Conservation (phyloP, 2,113 vertebrate genomes). For the Aptenodytes forsteri region DNA sequence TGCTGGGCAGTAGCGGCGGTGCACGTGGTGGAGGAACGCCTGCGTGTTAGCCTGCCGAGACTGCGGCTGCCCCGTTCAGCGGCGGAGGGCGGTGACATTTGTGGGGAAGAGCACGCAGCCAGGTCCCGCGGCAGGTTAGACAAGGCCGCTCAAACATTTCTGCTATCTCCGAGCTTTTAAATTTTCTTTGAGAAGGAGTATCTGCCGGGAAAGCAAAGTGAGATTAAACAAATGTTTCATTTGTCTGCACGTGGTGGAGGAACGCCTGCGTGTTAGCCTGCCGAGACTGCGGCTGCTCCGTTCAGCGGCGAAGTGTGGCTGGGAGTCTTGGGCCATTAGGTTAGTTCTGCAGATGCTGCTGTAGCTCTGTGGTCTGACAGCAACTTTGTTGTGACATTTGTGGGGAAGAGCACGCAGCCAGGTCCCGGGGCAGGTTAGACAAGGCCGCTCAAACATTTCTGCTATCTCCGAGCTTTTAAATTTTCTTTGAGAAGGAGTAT, state of each 20-base stretch:
- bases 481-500: background rate
- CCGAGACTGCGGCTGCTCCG: background rate
- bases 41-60: background rate
- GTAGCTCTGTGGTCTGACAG: background rate
- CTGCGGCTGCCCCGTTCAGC: background rate
- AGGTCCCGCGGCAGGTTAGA: no score
- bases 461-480: background rate
- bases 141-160: no score
- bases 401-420: background rate
- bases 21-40: background rate
- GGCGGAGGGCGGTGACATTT: no score
- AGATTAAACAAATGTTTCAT: no score
- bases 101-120: no score
- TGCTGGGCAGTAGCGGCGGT: accelerated
- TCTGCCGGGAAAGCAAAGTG: no score
- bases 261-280: background rate
- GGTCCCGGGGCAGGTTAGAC: background rate
- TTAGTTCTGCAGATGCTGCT: background rate
- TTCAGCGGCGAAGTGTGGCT: background rate
- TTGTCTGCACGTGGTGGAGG: background rate
- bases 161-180: no score
- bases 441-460: background rate
- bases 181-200: no score
- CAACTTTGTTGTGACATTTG: accelerated
- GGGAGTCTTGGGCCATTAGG: background rate